phyloP scores from a whole-genome alignment of 2,113 vertebrate genomes.

The Ameiurus melas region DNA sequence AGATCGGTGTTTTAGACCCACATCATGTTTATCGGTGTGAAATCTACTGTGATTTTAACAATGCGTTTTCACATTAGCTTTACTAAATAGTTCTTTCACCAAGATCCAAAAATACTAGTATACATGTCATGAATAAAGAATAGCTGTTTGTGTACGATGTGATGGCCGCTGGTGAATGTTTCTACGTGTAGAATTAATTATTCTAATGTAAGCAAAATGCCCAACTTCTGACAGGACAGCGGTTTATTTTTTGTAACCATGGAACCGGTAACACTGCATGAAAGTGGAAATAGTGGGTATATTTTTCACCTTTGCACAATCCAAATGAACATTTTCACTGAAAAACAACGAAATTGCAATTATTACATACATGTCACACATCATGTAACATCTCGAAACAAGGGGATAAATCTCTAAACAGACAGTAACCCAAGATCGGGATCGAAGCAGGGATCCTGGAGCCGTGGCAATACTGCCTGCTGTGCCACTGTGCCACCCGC shows the following conservation, averaged over 20 bases:
- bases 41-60: neutral
- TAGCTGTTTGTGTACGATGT: neutral
- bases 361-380: neutral
- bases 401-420: neutral
- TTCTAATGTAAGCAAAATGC: too few species aligned
- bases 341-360: neutral
- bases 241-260: too few species aligned
- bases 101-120: too few species aligned
- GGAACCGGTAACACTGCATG: neutral
- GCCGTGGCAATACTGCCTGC: neutral
- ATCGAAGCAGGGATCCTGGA: too few species aligned
- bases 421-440: neutral
- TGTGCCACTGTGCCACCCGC: neutral
- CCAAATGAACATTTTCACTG: neutral
- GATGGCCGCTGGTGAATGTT: too few species aligned
- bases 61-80: neutral
- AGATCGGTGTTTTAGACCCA: neutral
- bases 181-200: too few species aligned
- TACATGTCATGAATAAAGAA: neutral
- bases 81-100: neutral
- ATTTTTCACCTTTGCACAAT: neutral
- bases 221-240: too few species aligned
- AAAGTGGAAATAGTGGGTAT: neutral
- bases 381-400: too few species aligned
- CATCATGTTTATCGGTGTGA: neutral